Evolutionary conservation across 2,113 vertebrate species (phyloP), one percentile per base, ranked within the genome.

Genomic region (Lepus timidus): DNA sequence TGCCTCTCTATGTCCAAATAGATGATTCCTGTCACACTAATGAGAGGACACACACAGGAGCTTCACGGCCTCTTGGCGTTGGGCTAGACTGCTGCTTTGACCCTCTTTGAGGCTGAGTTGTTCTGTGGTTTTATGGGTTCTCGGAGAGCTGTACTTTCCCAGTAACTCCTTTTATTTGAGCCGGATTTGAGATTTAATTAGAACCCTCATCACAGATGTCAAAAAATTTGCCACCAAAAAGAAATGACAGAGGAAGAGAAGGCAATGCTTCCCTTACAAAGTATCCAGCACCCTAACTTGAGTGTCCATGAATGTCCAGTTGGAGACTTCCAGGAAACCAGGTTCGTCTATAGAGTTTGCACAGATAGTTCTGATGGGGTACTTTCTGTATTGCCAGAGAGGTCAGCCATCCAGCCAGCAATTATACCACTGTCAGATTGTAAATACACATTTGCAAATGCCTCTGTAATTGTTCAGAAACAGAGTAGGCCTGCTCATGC

Each of bases 401-500:
- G 92, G 90, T 82, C 95, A 87, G 16, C 23, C 10, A 31, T 20
- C 55, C 67, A 84, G 76, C 71, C 52, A 6, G 93, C 86, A 87
- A 92, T 94, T 76, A 95, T 2, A n/a, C 76, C 3, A 17, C 96
- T 52, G 73, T 90, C 81, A 85, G 80, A 89, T 3, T 74, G 90
- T 93, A 96, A 91, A 94, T 65, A 95, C 92, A 92, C 62, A 90
- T 94, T 95, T 92, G 74, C 90, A 88, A 96, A 94, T 79, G 90
- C 76, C 81, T 94, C 33, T 64, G 1, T 85, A 93, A 96, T 85
- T 90, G 87, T 90, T 95, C 25, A 0, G 67, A 91, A 94, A 96
- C 58, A 36, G 74, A 76, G 51, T 3, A 81, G 93, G 87, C 73
- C 84, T 93, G 22, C 31, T 91, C 87, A 74, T 9, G 67, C 84